These are phyloP conservation scores for Rhamnusium bicolor DNA, from an alignment of 2,888 invertebrate genomes.

Conservation along the genomic window DNA sequence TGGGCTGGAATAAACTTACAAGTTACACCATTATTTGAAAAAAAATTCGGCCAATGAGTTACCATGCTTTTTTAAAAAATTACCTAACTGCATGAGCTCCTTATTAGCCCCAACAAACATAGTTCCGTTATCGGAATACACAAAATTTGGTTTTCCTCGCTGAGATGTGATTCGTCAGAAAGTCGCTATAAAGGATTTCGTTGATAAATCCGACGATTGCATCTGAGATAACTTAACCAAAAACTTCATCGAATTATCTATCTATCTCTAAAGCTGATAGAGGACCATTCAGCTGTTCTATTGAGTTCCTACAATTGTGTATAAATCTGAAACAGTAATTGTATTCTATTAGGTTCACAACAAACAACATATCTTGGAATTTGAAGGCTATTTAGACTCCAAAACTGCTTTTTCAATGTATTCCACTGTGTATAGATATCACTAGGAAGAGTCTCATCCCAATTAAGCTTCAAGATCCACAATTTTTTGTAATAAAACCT, in stretches of 20 bases:
- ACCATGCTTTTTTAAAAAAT: background rate
- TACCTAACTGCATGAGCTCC: constrained; percentile 26
- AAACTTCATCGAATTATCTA: background rate
- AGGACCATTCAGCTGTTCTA: background rate
- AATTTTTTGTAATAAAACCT: constrained; percentile 33
- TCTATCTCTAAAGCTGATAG: background rate
- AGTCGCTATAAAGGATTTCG: constrained; percentile 52
- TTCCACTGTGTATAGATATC: background rate
- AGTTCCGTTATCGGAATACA: no score
- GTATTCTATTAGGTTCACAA: background rate
- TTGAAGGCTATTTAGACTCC: constrained; percentile 16
- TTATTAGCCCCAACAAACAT: constrained; percentile 47
- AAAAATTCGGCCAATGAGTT: no score
- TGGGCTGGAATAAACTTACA: no score
- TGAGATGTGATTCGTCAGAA: constrained; percentile 53
- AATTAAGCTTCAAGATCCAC: constrained; percentile 34
- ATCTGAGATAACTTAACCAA: background rate
- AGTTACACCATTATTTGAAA: no score
- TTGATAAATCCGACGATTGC: constrained; percentile 43
- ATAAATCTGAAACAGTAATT: constrained; percentile 19
- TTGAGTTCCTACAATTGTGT: background rate
- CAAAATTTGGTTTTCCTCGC: constrained; percentile 48
- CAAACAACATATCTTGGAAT: constrained; percentile 15
- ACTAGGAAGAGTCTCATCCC: constrained; percentile 18
- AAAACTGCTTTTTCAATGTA: constrained; percentile 11